These are phyloP conservation scores for Dermatophagoides farinae DNA, from an alignment of 1,140 invertebrate genomes.

Conservation along the genomic window DNA sequence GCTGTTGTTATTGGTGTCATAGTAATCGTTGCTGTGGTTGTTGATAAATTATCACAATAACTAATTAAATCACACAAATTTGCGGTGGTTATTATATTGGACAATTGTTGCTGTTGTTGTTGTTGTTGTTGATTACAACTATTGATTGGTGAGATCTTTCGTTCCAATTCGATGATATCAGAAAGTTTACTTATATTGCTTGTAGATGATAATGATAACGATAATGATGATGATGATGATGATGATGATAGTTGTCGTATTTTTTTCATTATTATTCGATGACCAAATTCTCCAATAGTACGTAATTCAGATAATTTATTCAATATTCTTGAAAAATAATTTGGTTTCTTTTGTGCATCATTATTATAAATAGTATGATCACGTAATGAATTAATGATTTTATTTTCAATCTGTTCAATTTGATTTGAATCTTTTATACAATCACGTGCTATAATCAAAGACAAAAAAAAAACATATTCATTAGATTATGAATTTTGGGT, in stretches of 20 bases:
- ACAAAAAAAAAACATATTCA: slow-evolving; percentile 18
- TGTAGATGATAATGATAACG: background rate
- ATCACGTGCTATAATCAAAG: slow-evolving; percentile 53
- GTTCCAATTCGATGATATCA: no score
- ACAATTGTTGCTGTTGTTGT: background rate
- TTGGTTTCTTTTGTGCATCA: slow-evolving; percentile 60
- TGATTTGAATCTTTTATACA: slow-evolving; percentile 71
- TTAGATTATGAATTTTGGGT: background rate
- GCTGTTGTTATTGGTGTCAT: background rate
- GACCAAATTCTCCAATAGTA: slow-evolving; percentile 27
- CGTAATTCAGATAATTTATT: slow-evolving; percentile 74
- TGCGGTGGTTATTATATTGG: background rate
- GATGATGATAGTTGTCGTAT: background rate
- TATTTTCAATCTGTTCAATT: slow-evolving; percentile 83
- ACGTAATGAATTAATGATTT: slow-evolving; percentile 71
- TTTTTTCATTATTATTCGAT: background rate
- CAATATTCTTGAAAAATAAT: slow-evolving; percentile 74
- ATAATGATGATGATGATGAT: background rate
- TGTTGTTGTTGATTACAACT: background rate
- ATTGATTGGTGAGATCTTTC: no score
- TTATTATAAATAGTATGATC: slow-evolving; percentile 85
- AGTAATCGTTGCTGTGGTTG: background rate
- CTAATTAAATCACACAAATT: background rate
- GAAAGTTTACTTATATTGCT: no score
- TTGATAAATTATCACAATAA: background rate